These are phyloP conservation scores for Lasiurus borealis DNA, from an alignment of 2,113 vertebrate species.

Conservation along the genomic window DNA sequence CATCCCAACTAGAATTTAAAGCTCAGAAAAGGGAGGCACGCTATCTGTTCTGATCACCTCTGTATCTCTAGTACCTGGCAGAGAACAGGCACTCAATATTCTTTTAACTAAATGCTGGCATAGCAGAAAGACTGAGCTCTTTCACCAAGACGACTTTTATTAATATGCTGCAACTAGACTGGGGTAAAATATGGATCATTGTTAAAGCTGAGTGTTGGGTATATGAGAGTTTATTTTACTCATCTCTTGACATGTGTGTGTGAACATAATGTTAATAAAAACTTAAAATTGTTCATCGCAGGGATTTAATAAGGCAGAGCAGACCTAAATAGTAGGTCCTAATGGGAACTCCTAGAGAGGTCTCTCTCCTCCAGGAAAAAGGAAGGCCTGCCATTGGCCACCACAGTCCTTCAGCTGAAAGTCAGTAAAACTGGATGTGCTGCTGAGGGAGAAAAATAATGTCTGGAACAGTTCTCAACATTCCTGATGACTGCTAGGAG, in stretches of 20 bases:
- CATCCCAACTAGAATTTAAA: neutral
- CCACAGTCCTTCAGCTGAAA: neutral
- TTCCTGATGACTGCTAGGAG: neutral
- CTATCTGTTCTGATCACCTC: neutral
- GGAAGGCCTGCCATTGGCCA: neutral
- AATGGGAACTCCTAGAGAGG: neutral
- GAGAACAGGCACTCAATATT: neutral
- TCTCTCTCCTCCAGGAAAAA: neutral
- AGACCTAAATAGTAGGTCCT: neutral
- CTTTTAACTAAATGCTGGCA: neutral
- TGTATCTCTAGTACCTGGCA: neutral
- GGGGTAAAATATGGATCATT: neutral
- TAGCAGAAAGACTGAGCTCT: neutral
- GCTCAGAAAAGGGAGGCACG: neutral
- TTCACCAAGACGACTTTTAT: neutral
- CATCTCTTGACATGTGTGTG: neutral
- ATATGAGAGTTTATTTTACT: neutral
- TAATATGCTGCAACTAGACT: neutral
- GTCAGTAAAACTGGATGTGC: neutral
- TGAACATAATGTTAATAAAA: slow-evolving; percentile 19
- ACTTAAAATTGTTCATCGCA: neutral
- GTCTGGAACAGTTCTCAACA: neutral
- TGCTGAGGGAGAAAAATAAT: neutral
- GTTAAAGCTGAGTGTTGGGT: neutral
- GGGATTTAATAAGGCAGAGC: slow-evolving; percentile 24